Evolutionary conservation across 64 coral and sea anemone genomes (phyloP), one percentile per base, ranked within the genome.

Genomic region (Montipora foliosa): DNA sequence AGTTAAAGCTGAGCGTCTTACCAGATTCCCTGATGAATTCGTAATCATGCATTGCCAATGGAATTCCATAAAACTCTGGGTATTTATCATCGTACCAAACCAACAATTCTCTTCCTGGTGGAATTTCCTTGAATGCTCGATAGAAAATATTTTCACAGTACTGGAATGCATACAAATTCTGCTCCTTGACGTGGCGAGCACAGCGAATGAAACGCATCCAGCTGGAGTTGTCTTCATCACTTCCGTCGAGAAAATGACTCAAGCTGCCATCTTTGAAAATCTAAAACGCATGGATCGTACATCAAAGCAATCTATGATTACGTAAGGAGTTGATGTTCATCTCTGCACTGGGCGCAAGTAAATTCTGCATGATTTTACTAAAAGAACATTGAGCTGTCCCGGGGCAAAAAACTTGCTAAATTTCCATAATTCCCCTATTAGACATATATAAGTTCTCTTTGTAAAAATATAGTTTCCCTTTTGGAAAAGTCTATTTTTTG

Each of bases 181-280:
- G 94, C 47, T 95, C 94, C 49, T 89, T 87, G 24, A 73, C 37
- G 62, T 95, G 90, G 7, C 94, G 90, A 0, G 94, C 90, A 58
- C 94, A 95, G 67, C 90, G 94, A 66, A 95, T 95, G 15, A 95
- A 95, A 19, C 94, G 74, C 94, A 95, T 95, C 94, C 94, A 95
- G 75, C 94, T 95, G 4, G 94, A 95, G 4, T 77, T 89, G 47
- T 92, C 87, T 75, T 95, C 94, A 46, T 95, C 94, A 52, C 90
- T 88, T 47, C 88, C 94, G 48, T 95, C 94, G 9, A 95, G 78
- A 51, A 82, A 95, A 67, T 89, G 88, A 16, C 84, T 71, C 17
- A 95, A 58, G 51, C 69, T 88, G 4, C 94, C 94, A 12, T 95
- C 94, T 89, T 95, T 84, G 49, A 88, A 95, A 16, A 95, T 95